Evolutionary conservation across 2,797 vertebrate species (phyloP).

Genomic region (Antennarius maculatus): DNA sequence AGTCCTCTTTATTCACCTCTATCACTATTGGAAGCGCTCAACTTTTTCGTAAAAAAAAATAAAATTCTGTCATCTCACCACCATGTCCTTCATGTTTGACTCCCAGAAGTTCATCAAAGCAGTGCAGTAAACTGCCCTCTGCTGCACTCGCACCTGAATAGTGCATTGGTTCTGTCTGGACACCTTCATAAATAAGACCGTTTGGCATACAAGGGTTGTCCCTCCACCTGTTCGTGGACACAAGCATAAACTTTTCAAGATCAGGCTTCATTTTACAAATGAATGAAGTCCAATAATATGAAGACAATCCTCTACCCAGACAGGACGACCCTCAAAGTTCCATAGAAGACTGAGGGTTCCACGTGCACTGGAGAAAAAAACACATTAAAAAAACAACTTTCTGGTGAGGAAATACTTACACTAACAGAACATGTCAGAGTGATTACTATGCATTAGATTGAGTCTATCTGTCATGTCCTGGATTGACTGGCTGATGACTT

Average conservation of each 20-base stretch:
- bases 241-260: constrained; percentile 13
- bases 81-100: constrained; percentile 80
- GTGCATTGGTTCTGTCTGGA: constrained; percentile 78
- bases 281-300: background rate
- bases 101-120: constrained; percentile 90
- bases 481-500: constrained; percentile 80
- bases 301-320: constrained; percentile 84
- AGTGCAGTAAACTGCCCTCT: constrained; percentile 90
- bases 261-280: constrained; percentile 8
- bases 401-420: background rate
- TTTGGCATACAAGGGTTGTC: constrained; percentile 86
- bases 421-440: background rate
- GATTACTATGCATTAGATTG: constrained; percentile 86
- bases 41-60: background rate
- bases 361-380: constrained; percentile 81
- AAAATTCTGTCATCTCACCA: constrained; percentile 69
- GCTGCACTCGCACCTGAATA: constrained; percentile 91
- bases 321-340: constrained; percentile 89
- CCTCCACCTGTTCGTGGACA: constrained; percentile 85
- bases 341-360: constrained; percentile 89
- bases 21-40: background rate
- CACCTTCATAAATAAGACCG: constrained; percentile 89
- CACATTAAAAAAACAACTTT: constrained; percentile 20
- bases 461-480: constrained; percentile 80
- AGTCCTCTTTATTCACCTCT: constrained; percentile 4